phyloP scores from a whole-genome alignment of 2,113 vertebrate species.

The Bubo blakistoni region DNA sequence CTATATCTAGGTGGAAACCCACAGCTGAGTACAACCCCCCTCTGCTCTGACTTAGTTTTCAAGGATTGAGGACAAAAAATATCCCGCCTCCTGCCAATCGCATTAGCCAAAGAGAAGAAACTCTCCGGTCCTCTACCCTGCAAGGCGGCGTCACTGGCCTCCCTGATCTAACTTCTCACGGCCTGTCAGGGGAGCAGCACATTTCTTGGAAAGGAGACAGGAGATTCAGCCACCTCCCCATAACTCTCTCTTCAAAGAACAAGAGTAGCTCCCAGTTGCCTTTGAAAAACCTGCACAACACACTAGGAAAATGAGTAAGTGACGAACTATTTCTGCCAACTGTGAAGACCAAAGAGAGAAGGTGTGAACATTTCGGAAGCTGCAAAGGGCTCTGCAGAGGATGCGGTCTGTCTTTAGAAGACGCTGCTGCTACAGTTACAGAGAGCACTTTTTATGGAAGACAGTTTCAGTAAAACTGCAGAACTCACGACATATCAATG shows the following conservation, averaged over 20 bases:
- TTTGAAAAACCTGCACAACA: not conserved
- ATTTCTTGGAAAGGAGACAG: not conserved
- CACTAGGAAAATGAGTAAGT: not conserved
- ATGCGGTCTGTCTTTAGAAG: not conserved
- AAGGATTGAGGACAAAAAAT: not conserved
- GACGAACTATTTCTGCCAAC: not conserved
- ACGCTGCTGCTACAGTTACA: not conserved
- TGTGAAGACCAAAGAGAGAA: not conserved
- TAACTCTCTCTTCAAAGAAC: not conserved
- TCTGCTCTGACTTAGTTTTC: not conserved
- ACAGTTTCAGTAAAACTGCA: not conserved
- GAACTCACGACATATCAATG: not conserved
- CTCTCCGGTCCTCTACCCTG: not conserved
- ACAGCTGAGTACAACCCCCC: not conserved
- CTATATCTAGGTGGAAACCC: not conserved
- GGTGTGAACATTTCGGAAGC: not conserved
- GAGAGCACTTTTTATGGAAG: not conserved
- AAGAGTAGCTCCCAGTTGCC: not conserved
- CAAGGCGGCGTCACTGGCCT: accelerated
- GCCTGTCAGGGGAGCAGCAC: not conserved
- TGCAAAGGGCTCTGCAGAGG: not conserved
- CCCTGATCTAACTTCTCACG: not conserved
- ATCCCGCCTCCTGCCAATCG: not conserved
- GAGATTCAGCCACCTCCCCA: not conserved
- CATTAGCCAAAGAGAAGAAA: not conserved